These are phyloP conservation scores for Melanotaenia parkinsoni DNA, from an alignment of 2,797 vertebrate species.

Conservation along the genomic window DNA sequence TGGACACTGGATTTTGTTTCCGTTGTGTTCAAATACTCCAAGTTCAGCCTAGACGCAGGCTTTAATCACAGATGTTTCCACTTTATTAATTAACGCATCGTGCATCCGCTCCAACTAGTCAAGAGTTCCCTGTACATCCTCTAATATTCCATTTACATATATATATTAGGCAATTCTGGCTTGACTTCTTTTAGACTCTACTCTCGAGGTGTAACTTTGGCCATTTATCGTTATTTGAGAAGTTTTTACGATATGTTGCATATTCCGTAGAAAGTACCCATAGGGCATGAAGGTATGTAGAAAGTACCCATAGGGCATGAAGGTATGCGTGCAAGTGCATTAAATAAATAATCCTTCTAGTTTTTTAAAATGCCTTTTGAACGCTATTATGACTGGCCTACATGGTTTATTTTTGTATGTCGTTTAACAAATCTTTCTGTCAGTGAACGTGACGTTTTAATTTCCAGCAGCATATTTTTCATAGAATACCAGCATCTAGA, in stretches of 20 bases:
- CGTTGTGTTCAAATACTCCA: conserved; percentile 17
- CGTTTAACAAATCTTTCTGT: conserved; percentile 1
- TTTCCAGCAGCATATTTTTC: not conserved
- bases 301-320: too few species aligned
- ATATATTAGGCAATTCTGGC: not conserved
- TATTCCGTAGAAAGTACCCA: conserved; percentile 22
- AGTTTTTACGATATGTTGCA: too few species aligned
- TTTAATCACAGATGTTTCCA: conserved; percentile 10
- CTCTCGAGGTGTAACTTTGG: too few species aligned
- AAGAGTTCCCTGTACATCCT: not conserved
- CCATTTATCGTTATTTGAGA: too few species aligned
- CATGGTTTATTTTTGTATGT: not conserved
- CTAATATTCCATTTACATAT: too few species aligned
- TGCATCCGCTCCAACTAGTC: not conserved
- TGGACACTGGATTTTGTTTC: not conserved
- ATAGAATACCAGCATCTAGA: conserved; percentile 3
- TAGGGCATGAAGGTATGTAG: too few species aligned
- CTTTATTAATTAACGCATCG: not conserved
- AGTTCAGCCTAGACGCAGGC: conserved; percentile 24
- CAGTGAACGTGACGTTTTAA: conserved; percentile 1
- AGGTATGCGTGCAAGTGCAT: too few species aligned
- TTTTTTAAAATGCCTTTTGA: not conserved
- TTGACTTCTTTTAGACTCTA: too few species aligned
- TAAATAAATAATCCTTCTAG: not conserved
- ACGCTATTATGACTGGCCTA: not conserved